Evolutionary conservation across 2,888 invertebrate genomes (phyloP).

Genomic region (Dysmachus trigonus): DNA sequence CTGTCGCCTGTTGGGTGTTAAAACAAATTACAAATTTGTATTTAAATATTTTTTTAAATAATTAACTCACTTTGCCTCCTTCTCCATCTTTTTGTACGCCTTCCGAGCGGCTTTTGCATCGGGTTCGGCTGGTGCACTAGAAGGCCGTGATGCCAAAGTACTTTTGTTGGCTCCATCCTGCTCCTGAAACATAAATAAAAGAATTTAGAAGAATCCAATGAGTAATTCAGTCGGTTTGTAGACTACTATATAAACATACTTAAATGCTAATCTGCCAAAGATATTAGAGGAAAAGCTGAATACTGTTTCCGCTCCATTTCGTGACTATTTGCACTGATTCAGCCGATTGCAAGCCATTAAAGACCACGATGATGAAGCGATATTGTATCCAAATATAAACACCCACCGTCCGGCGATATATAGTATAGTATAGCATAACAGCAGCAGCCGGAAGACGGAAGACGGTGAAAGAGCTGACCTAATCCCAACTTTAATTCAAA

Average conservation of each 20-base stretch:
- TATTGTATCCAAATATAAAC: background rate
- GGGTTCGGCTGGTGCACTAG: conserved; percentile 63
- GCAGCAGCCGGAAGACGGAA: background rate
- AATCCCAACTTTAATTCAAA: background rate
- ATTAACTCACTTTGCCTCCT: conserved; percentile 60
- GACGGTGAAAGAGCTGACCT: background rate
- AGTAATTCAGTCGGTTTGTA: background rate
- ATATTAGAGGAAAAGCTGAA: background rate
- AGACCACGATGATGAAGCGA: background rate
- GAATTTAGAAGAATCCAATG: background rate
- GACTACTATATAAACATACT: background rate
- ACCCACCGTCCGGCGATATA: background rate
- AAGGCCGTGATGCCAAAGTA: conserved; percentile 57
- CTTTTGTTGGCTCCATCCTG: conserved; percentile 60
- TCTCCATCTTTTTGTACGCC: conserved; percentile 63
- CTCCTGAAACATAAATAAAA: conserved; percentile 60
- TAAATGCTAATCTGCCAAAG: background rate
- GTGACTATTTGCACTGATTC: background rate
- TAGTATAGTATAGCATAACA: no score
- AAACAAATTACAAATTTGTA: background rate
- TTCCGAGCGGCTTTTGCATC: conserved; percentile 63
- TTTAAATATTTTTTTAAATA: background rate
- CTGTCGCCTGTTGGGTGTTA: conserved; percentile 56
- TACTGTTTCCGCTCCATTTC: background rate
- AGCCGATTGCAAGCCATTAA: background rate